Base-by-base conservation (phyloP, 1,140 invertebrate genomes). In the Pristionchus pacificus region DNA sequence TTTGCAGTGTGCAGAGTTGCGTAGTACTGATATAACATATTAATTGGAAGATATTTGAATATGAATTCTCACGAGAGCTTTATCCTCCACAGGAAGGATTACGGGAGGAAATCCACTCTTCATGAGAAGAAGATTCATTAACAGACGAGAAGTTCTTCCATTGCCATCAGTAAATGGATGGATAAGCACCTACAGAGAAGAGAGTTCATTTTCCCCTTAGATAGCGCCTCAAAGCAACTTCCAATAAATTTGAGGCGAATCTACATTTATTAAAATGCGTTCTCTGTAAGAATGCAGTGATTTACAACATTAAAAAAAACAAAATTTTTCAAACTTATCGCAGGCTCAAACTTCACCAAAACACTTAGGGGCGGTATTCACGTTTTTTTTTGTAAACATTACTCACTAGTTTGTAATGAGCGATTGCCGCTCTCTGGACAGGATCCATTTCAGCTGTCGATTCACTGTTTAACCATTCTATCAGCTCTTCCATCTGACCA, bases 121-220 rank as follows among this genome's bases (percentile, higher is more conserved):
- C 91, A 98, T 95, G n/a, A 98, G 87, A 72, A 98, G 90, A 72
- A 95, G 88, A 84, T 98, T 98, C 94, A 98, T 97, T 0, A 98
- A 86, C 10, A 98, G 87, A 55, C 95, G 86, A 1, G 93, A 93
- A 0, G 95, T 97, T 78, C 95, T 87, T 0, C 95, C 95, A 84
- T 98, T 98, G 31, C 79, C 79, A 79, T 87, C 87, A 65, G 86
- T 85, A 77, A 87, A 87, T 25, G 87, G 87, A 70, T 81, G 79
- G 3, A 81, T 77, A 61, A 72, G 76, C 1, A 80, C 77, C 77
- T 78, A 65, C 78, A 79, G 10, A 24, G 29, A 29, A 15, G 25
- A 49, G 6, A 10, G 6, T 25, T 77, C 2, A 49, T 19, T 69
- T 28, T 24, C 15, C 68, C 24, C 25, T 49, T n/a, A n/a, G n/a